Evolutionary conservation across 1,140 invertebrate genomes (phyloP), one percentile per base, ranked within the genome.

Genomic region (Callitettix versicolor): DNA sequence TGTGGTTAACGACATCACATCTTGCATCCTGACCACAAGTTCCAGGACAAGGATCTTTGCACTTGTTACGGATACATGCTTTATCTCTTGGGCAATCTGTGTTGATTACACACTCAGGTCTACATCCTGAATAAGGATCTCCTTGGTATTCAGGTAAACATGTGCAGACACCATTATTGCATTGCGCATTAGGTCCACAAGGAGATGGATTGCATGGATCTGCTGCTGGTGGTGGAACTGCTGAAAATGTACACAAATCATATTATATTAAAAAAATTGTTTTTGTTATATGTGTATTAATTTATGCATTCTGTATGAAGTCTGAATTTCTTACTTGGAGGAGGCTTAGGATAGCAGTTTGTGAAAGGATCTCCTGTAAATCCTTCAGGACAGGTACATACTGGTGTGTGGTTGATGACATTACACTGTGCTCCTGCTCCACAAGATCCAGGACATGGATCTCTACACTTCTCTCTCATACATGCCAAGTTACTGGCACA

Each of bases 1-100:
- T n/a, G n/a, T n/a, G n/a, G 63, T 89, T 89, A 11, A 83, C 78
- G 0, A 90, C 85, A 64, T 84, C 79, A 64, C 89, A 93, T 33
- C 78, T 69, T 2, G 85, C 82, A 62, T 77, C 79, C 57, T 75
- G 68, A 12, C 84, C 87, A 65, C 88, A 90, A 1, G 83, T 84
- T 42, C 82, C 83, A n/a, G 78, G 73, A 63, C 86, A 89, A 17
- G 85, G 85, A 74, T 88, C 80, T 1, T 80, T 74, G n/a, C n/a
- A n/a, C n/a, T n/a, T n/a, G n/a, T n/a, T n/a, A n/a, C n/a, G n/a
- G n/a, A n/a, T n/a, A n/a, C n/a, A n/a, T n/a, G n/a, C n/a, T n/a
- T n/a, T n/a, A n/a, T n/a, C n/a, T n/a, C n/a, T n/a, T n/a, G n/a
- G n/a, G n/a, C n/a, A n/a, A n/a, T n/a, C n/a, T n/a, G n/a, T n/a